Conservation (phyloP, 2,888 invertebrate species). For the Catotricha subobsoleta region DNA sequence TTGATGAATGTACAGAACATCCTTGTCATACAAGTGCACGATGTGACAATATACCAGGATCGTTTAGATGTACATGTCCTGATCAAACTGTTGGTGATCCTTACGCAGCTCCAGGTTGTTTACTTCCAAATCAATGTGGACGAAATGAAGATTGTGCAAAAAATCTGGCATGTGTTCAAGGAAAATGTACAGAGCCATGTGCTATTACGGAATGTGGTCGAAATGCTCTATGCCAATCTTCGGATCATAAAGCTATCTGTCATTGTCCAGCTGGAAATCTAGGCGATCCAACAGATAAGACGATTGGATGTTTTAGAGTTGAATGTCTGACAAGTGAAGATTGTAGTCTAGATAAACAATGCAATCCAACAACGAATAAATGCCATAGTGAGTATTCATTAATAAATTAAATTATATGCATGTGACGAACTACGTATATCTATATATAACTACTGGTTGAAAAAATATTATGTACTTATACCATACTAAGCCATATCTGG, state of each 20-base stretch:
- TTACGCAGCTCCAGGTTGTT: slow-evolving; percentile 53
- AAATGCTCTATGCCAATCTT: slow-evolving; percentile 56
- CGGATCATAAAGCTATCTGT: slow-evolving; percentile 54
- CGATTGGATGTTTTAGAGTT: slow-evolving; percentile 72
- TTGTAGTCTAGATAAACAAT: slow-evolving; percentile 56
- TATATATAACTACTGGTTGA: no score
- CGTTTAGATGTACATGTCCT: slow-evolving; percentile 63
- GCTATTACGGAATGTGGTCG: slow-evolving; percentile 50
- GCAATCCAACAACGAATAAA: slow-evolving; percentile 56
- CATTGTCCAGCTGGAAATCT: slow-evolving; percentile 63
- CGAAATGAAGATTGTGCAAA: slow-evolving; percentile 56
- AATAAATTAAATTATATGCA: no score
- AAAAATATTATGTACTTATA: no score
- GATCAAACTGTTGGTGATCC: slow-evolving; percentile 61
- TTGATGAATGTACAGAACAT: slow-evolving; percentile 61
- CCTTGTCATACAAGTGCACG: slow-evolving; percentile 66
- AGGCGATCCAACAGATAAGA: slow-evolving; percentile 59
- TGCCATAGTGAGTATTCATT: slow-evolving; percentile 45
- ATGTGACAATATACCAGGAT: slow-evolving; percentile 64
- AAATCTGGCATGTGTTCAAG: slow-evolving; percentile 52
- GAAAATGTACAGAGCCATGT: slow-evolving; percentile 71
- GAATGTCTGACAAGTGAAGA: slow-evolving; percentile 65
- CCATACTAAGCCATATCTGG: no score
- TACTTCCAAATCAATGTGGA: slow-evolving; percentile 57
- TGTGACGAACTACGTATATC: no score